Base-by-base conservation (phyloP, 2,888 invertebrate genomes). In the Zygogramma bicolorata region DNA sequence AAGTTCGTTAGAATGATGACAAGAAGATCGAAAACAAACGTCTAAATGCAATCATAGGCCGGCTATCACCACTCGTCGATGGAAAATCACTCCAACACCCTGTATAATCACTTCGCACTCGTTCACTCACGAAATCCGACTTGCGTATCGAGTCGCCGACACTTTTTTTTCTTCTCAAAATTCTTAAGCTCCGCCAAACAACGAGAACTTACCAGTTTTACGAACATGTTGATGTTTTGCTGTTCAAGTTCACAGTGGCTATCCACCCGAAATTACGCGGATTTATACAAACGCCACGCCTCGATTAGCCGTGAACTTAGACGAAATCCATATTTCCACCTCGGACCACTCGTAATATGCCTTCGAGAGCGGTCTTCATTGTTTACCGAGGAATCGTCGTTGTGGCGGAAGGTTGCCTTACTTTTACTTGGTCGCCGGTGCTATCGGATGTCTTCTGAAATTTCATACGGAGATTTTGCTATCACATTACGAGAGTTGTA, bases 231-330 rank as follows among this genome's bases (percentile, higher is more conserved):
- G 84, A 79, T 79, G 78, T 76, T 80, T 78, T 79, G 80, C 75
- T 79, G 82, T 81, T 83, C 81, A 81, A 82, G 78, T 82, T 82
- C 80, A 84, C 81, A 83, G 79, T 84, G 82, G 79, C 77, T 80
- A 82, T 82, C 80, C 80, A 81, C 82, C 82, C 79, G 82, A 84
- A 83, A 80, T 81, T 58, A 81, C 76, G 80, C 75, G 77, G 80
- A 84, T 86, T 84, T 86, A 85, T 86, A 86, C 80, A 75, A 69
- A 76, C 75, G 84, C 85, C 86, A 84, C 86, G 83, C 85, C 86
- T 84, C 81, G 75, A 67, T 63, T 81, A 79, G 77, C 83, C 84
- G 77, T 83, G 84, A 84, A 82, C 83, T 83, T 83, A 66, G 49
- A 68, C 69, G 53, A 68, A 72, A 68, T 71, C 57, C 68, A 49